Evolutionary conservation across 2,797 vertebrate species (phyloP), one percentile per base, ranked within the genome.

Genomic region (Synaphobranchus kaupii): DNA sequence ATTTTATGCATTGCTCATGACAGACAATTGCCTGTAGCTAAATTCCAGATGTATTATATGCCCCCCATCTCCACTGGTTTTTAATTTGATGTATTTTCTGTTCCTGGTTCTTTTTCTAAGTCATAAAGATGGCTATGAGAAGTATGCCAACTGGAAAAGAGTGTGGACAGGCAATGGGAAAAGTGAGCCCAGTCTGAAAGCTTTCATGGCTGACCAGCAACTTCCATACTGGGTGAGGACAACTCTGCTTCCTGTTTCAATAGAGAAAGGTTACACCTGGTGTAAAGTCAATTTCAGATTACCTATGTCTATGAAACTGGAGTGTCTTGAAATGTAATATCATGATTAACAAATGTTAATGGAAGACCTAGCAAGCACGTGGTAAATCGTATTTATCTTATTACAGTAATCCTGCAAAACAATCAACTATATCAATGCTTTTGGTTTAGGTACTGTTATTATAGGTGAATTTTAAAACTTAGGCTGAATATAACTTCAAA

Each of bases 201-300:
- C 99, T 22, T 99, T 98, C 93, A 99, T 99, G 98, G 98, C 98
- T 7, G 99, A 99, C 92, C 98, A 99, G 90, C 98, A 98, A 90
- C 97, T 99, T 48, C 98, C 98, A n/a, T 99, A 97, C 87, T 99
- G 99, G 99, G 99, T 99, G 92, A 96, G 95, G 68, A 2, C 76
- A 13, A 71, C 83, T 66, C 80, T 13, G 25, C 22, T 25, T n/a
- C 17, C 34, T 63, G 56, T 50, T 82, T 83, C 52, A 31, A 15
- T 20, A 47, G 34, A 4, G 47, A 28, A 20, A 73, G 54, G 34
- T 54, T 68, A 31, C 48, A 4, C 31, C 34, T 10, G 78, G 34
- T n/a, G 10, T 47, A 4, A 44, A 31, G 34, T 76, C 0, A 76
- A 22, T 5, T 76, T 15, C 31, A 39, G 71, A 44, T 76, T 76